phyloP scores from a whole-genome alignment of 2,113 vertebrate genomes.

The Prunella himalayana region DNA sequence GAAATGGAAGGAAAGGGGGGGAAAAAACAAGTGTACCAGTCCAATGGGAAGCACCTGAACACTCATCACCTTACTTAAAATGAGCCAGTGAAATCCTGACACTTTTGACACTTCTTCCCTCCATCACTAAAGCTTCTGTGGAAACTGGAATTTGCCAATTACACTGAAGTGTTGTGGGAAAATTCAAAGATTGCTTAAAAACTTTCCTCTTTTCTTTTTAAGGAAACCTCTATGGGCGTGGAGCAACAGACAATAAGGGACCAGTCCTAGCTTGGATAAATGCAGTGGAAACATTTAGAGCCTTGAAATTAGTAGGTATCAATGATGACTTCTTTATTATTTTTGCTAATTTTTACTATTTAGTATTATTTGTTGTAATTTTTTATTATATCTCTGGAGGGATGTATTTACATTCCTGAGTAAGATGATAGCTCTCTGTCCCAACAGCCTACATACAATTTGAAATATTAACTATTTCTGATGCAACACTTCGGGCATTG shows the following conservation, averaged over 20 bases:
- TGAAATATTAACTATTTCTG: not conserved
- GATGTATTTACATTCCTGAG: not conserved
- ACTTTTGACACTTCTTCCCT: not conserved
- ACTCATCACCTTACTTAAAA: not conserved
- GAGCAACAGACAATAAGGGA: constrained; percentile 80
- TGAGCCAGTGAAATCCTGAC: not conserved
- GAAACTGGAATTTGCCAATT: not conserved
- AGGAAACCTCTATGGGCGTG: constrained; percentile 81
- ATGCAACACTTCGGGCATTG: not conserved
- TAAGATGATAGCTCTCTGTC: not conserved
- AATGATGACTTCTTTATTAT: not conserved
- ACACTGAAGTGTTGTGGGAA: not conserved
- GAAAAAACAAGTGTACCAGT: not conserved
- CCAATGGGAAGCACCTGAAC: not conserved
- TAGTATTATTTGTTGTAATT: not conserved
- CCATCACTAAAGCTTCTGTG: not conserved
- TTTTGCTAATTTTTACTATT: not conserved
- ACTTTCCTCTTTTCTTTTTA: not conserved
- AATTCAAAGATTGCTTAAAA: not conserved
- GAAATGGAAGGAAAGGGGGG: not conserved
- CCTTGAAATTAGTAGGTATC: constrained; percentile 69
- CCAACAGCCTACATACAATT: not conserved
- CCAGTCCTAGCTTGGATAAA: constrained; percentile 80
- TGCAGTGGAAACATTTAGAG: constrained; percentile 67
- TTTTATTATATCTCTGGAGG: not conserved